Evolutionary conservation across 2,797 vertebrate genomes (phyloP).

Genomic region (Setipinna tenuifilis): DNA sequence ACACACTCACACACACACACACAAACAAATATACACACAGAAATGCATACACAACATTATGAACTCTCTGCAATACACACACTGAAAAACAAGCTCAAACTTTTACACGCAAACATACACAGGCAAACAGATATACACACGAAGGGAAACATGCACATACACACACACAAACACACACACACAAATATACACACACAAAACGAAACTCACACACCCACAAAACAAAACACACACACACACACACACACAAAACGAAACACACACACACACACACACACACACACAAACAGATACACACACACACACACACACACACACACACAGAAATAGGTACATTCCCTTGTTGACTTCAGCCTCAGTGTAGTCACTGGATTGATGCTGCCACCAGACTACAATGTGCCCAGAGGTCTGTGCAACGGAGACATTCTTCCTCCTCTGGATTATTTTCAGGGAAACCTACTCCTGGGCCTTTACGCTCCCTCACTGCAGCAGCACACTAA

Average conservation of each 20-base stretch:
- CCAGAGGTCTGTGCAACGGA: neutral
- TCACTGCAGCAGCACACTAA: too few relatives aligned
- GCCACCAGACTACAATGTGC: too few relatives aligned
- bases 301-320: too few relatives aligned
- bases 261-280: neutral
- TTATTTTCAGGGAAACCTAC: neutral
- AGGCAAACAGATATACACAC: neutral
- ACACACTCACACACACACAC: neutral
- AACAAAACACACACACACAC: neutral
- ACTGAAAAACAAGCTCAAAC: too few relatives aligned
- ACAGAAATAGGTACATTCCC: too few relatives aligned
- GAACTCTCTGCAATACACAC: too few relatives aligned
- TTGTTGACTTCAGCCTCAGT: too few relatives aligned
- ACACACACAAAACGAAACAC: neutral
- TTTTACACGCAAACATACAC: too few relatives aligned
- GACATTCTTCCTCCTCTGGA: neutral
- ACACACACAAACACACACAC: neutral
- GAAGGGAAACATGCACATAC: neutral
- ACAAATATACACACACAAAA: neutral
- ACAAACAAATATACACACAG: neutral
- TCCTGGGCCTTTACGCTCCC: neutral
- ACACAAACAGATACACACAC: too few relatives aligned
- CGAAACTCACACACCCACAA: neutral
- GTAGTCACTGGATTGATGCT: too few relatives aligned
- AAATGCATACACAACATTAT: too few relatives aligned